phyloP scores from a whole-genome alignment of 2,797 vertebrate species.

The Malacoctenus gilli region DNA sequence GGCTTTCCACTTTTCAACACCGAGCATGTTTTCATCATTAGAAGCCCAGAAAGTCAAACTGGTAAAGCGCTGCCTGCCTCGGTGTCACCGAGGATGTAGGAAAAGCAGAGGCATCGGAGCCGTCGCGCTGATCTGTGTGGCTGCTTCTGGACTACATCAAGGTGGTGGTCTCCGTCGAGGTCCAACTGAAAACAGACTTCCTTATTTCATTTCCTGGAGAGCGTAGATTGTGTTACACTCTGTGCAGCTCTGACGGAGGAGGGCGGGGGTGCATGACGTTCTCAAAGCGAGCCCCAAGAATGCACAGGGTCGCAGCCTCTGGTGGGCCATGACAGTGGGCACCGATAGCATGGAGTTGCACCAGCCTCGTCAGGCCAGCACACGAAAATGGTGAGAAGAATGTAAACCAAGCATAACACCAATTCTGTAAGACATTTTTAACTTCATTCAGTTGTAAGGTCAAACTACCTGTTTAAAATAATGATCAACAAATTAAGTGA shows the following conservation, averaged over 20 bases:
- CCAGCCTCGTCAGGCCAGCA: no score
- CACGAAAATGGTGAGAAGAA: no score
- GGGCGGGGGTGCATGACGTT: neutral
- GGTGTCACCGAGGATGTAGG: conserved; percentile 69
- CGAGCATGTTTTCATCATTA: conserved; percentile 81
- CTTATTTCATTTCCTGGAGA: conserved; percentile 78
- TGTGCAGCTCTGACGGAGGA: conserved; percentile 47
- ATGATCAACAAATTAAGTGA: no score
- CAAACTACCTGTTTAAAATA: no score
- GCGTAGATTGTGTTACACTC: conserved; percentile 75
- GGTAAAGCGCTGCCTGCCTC: conserved; percentile 63
- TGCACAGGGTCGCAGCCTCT: no score
- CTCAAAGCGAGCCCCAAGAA: no score
- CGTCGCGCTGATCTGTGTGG: conserved; percentile 55
- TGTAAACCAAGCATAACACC: no score
- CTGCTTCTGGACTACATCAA: conserved; percentile 71
- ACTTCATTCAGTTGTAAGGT: no score
- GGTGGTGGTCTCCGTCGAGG: conserved; percentile 73
- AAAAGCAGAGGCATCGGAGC: conserved; percentile 67
- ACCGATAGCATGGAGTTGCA: no score
- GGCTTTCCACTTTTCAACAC: conserved; percentile 80
- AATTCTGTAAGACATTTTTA: no score
- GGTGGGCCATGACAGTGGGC: conserved; percentile 30
- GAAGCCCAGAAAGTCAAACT: conserved; percentile 77
- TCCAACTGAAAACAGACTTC: conserved; percentile 73